Evolutionary conservation across 1,140 invertebrate species (phyloP).

Genomic region (Drosophila busckii): DNA sequence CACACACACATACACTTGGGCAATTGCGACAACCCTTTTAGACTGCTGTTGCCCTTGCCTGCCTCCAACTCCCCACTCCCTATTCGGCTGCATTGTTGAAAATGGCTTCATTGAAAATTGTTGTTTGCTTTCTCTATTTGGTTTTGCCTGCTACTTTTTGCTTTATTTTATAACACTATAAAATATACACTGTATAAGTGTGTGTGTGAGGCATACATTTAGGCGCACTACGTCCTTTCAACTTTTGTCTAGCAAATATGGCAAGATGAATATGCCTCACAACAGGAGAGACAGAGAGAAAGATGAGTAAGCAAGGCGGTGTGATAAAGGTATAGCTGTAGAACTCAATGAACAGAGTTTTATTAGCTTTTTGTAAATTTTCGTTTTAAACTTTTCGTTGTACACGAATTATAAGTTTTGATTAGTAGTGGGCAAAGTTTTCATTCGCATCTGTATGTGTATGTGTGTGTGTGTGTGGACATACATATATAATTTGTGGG

Average conservation of each 20-base stretch:
- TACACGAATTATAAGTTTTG: slow-evolving; percentile 77
- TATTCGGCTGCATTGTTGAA: slow-evolving; percentile 37
- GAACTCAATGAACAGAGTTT: too few species aligned
- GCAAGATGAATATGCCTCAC: too few species aligned
- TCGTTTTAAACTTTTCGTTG: slow-evolving; percentile 74
- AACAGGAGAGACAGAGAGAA: too few species aligned
- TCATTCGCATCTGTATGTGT: slow-evolving; percentile 38
- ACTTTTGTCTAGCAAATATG: slow-evolving; percentile 41
- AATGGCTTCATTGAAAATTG: slow-evolving; percentile 77
- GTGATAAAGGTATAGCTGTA: too few species aligned
- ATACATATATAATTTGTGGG: slow-evolving; percentile 3
- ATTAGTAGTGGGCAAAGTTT: slow-evolving; percentile 75
- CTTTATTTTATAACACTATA: slow-evolving; percentile 75
- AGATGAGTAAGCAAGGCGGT: too few species aligned
- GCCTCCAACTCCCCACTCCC: not conserved
- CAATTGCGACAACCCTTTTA: slow-evolving; percentile 42
- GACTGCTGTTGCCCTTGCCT: not conserved
- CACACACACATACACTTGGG: slow-evolving; percentile 20
- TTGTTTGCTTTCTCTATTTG: slow-evolving; percentile 77
- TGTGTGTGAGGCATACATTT: slow-evolving; percentile 28
- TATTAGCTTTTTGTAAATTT: slow-evolving; percentile 74
- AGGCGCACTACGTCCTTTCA: slow-evolving; percentile 42
- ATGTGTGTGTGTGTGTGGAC: slow-evolving; percentile 12
- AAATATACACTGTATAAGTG: slow-evolving; percentile 63
- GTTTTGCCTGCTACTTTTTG: slow-evolving; percentile 41